A percentile compares a stretch with the other conserved stretches of the same genome.
Conservation (phyloP, 2,888 invertebrate species). For the Eristalinus sepulchralis region DNA sequence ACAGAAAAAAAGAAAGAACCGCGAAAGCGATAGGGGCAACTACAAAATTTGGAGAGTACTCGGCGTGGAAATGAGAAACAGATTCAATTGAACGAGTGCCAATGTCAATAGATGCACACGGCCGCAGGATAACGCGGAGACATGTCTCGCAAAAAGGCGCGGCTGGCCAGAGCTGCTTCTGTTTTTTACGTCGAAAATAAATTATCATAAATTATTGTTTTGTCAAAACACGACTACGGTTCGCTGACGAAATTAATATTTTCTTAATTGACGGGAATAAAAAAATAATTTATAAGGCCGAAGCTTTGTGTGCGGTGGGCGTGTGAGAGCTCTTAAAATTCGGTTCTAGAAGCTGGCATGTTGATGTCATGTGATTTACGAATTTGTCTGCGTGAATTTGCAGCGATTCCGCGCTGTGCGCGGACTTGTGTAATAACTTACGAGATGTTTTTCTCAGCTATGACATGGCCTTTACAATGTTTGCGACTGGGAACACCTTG, state of each 20-base stretch:
- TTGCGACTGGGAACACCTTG: no score
- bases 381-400: neutral
- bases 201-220: neutral
- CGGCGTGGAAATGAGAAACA: neutral
- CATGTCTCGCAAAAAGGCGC: neutral
- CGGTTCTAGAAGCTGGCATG: neutral
- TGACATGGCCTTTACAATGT: no score
- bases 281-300: slow-evolving; percentile 1
- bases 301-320: neutral
- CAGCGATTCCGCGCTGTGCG: neutral
- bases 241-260: slow-evolving; percentile 16
- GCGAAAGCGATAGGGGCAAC: neutral
- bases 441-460: no score
- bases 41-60: neutral
- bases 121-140: neutral
- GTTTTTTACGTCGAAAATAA: neutral
- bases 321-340: neutral
- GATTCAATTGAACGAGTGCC: neutral
- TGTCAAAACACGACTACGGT: neutral
- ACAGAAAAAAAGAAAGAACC: neutral
- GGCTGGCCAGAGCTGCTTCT: neutral
- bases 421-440: no score
- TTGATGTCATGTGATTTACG: neutral
- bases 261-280: slow-evolving; percentile 9
- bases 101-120: neutral